Evolutionary conservation across 1,140 invertebrate genomes (phyloP).

Genomic region (Cylas formicarius): DNA sequence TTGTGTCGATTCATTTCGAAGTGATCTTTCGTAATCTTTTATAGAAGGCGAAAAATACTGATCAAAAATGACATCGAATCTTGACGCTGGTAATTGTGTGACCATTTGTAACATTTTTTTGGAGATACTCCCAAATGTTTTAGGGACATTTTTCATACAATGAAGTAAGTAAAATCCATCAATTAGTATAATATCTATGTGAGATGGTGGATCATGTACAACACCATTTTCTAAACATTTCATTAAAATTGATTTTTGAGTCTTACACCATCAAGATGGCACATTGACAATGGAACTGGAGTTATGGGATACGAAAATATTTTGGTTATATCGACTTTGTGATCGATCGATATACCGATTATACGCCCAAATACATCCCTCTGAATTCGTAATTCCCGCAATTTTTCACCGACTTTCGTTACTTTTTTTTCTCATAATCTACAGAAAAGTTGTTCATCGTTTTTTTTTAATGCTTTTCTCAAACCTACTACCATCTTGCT

Average conservation of each 20-base stretch:
- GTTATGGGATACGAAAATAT: too few species aligned
- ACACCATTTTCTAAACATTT: constrained; percentile 9
- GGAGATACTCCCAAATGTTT: constrained; percentile 31
- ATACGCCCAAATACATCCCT: constrained; percentile 23
- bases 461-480: constrained; percentile 17
- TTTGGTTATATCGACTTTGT: constrained; percentile 15
- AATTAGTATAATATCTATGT: constrained; percentile 20
- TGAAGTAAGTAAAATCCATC: constrained; percentile 24
- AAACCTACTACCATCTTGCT: constrained; percentile 8
- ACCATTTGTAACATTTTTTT: constrained; percentile 31
- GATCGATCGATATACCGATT: constrained; percentile 18
- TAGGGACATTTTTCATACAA: constrained; percentile 13
- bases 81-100: constrained; percentile 15
- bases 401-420: constrained; percentile 9
- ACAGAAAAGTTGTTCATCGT: constrained; percentile 12
- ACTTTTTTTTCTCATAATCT: constrained; percentile 11
- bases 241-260: constrained; percentile 30
- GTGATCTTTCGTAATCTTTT: constrained; percentile 25
- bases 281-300: constrained; percentile 27
- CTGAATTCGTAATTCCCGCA: constrained; percentile 10
- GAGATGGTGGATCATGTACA: constrained; percentile 15
- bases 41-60: constrained; percentile 25
- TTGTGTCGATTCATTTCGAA: constrained; percentile 23
- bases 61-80: constrained; percentile 23
- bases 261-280: constrained; percentile 38